Evolutionary conservation across 2,113 vertebrate genomes (phyloP).

Genomic region (Microcebus griseorufus): DNA sequence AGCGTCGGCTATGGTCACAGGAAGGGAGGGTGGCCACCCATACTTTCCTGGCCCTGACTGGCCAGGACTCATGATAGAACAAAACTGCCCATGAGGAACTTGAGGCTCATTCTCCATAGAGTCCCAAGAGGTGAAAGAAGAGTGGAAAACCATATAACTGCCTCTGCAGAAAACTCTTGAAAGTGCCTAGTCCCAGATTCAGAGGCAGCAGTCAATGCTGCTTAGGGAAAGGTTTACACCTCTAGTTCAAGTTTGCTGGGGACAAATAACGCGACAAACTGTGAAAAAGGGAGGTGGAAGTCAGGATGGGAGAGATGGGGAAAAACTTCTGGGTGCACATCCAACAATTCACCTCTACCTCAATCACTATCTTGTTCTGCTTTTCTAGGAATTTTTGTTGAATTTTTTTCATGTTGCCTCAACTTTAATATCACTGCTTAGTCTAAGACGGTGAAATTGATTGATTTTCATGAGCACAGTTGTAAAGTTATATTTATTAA

Average conservation of each 20-base stretch:
- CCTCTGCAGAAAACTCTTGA: not conserved
- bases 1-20: not conserved
- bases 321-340: not conserved
- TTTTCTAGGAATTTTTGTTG: not conserved
- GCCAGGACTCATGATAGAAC: not conserved
- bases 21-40: not conserved
- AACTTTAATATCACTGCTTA: not conserved
- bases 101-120: not conserved
- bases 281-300: not conserved
- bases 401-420: not conserved
- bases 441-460: not conserved
- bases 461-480: not conserved
- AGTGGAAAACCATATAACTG: not conserved
- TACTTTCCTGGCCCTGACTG: not conserved
- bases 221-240: conserved; percentile 1
- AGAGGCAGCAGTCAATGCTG: not conserved
- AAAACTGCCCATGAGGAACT: not conserved
- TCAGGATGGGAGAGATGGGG: not conserved
- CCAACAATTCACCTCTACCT: no score
- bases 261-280: not conserved
- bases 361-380: no score
- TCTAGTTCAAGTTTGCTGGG: not conserved
- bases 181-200: not conserved
- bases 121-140: not conserved
- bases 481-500: not conserved